Base-by-base conservation (phyloP, 64 coral and sea anemone genomes). In the Platygyra sinensis region DNA sequence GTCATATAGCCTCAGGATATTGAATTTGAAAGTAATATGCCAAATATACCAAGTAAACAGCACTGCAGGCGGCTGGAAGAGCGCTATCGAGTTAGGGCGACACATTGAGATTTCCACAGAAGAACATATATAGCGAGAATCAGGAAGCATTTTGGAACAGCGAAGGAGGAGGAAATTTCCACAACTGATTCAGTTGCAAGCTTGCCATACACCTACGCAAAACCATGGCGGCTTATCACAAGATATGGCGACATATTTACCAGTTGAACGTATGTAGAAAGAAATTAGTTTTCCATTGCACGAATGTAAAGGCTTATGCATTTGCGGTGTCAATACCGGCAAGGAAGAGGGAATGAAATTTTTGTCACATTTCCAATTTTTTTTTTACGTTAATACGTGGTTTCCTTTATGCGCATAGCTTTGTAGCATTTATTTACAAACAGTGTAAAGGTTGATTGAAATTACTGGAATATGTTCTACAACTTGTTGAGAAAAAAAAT, bases 221-320 rank as follows among this genome's bases (percentile, higher is more conserved):
- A 72, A 85, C 65, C 5, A 69, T 85, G 81, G 36, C 81, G 17
- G 12, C 81, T 51, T 85, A 85, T 63, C 62, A 85, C 32, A 71
- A 85, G 10, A 85, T 85, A 25, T 85, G 81, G 62, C 65, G 32
- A 18, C 62, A 72, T 1, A 22, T 85, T 71, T 36, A 50, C n/a
- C 81, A 39, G 15, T 24, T 85, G n/a, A 85, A 85, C 30, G 81
- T 85, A 72, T 22, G 81, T 85, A 85, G 2, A 29, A 79, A 24
- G 65, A 69, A 79, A 77, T 2, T 12, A 51, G 10, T 24, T 20
- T 7, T 52, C 74, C 6, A 49, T 50, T 77, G 11, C 20, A 52
- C 11, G 71, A 73, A 73, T 73, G 14, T 30, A 12, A 30, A 8
- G 11, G 14, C 30, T 73, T 10, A 50, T 6, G 7, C 22, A 8